These are phyloP conservation scores for Isoperla grammatica DNA, from an alignment of 2,888 invertebrate species.

Conservation along the genomic window DNA sequence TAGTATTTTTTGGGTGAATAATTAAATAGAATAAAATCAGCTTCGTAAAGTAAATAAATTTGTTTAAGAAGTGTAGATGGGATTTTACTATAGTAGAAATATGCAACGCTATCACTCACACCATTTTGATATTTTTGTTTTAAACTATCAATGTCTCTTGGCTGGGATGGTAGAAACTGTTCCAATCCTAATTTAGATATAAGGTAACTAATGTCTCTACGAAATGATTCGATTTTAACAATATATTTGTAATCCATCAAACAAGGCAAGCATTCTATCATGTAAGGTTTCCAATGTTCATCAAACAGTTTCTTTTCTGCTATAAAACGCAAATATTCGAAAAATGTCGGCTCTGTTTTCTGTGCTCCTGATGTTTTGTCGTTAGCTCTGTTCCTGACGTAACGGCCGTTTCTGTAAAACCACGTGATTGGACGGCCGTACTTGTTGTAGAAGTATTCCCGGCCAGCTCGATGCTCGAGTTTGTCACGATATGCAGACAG, in stretches of 20 bases:
- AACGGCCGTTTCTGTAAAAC: slow-evolving; percentile 34
- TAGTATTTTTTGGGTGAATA: slow-evolving; percentile 39
- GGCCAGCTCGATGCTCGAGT: slow-evolving; percentile 40
- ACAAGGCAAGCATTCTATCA: slow-evolving; percentile 47
- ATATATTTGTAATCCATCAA: slow-evolving; percentile 46
- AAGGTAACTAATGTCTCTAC: slow-evolving; percentile 42
- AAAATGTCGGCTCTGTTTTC: slow-evolving; percentile 42
- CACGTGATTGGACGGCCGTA: slow-evolving; percentile 40
- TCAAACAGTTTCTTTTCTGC: slow-evolving; percentile 41
- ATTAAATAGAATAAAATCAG: slow-evolving; percentile 45
- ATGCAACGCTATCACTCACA: slow-evolving; percentile 14
- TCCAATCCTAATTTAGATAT: slow-evolving; percentile 37
- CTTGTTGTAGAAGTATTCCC: slow-evolving; percentile 40
- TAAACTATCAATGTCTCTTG: slow-evolving; percentile 13
- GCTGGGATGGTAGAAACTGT: slow-evolving; percentile 32
- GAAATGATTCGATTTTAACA: slow-evolving; percentile 47
- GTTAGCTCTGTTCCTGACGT: slow-evolving; percentile 9
- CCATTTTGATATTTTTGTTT: no score
- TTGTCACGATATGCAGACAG: slow-evolving; percentile 51
- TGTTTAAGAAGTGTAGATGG: slow-evolving; percentile 36
- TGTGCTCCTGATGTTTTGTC: slow-evolving; percentile 30
- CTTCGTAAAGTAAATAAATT: slow-evolving; percentile 42
- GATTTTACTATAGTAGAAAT: slow-evolving; percentile 39
- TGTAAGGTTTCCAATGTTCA: slow-evolving; percentile 48
- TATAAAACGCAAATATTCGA: slow-evolving; percentile 47